These are phyloP conservation scores for Sebastes steindachneri DNA, from an alignment of 2,797 vertebrate genomes.

Conservation along the genomic window DNA sequence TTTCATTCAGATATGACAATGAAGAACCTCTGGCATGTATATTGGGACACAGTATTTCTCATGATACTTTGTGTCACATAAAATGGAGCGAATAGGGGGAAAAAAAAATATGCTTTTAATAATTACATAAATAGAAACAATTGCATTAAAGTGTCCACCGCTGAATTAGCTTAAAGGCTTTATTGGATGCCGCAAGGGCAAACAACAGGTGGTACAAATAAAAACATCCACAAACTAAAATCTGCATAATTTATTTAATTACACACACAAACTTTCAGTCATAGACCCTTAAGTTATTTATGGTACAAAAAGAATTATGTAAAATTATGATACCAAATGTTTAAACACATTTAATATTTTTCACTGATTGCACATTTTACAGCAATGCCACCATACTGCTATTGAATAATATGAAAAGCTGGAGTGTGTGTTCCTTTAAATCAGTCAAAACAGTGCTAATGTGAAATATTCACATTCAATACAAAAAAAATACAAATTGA, in stretches of 20 bases:
- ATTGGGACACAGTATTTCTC: background rate
- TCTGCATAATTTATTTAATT: background rate
- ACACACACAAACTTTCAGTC: background rate
- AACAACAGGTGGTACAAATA: background rate
- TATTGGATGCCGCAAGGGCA: background rate
- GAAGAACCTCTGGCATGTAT: background rate
- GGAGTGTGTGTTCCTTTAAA: conserved; percentile 68
- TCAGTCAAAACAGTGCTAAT: conserved; percentile 17
- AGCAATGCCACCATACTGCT: background rate
- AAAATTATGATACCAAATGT: conserved; percentile 2
- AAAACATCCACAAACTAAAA: background rate
- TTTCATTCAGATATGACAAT: background rate
- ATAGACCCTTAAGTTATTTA: too few species aligned
- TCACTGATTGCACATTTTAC: conserved; percentile 41
- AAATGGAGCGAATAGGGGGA: background rate
- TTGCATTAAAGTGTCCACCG: background rate
- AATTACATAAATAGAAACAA: background rate
- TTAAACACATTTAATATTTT: conserved; percentile 35
- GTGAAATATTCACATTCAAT: conserved; percentile 44
- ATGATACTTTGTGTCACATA: background rate
- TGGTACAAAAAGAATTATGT: too few species aligned
- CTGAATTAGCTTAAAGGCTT: background rate
- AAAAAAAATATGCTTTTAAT: background rate
- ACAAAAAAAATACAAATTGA: conserved; percentile 45
- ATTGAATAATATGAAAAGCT: conserved; percentile 17